These are phyloP conservation scores for Thyatira batis DNA, from an alignment of 2,888 invertebrate species.

Conservation along the genomic window DNA sequence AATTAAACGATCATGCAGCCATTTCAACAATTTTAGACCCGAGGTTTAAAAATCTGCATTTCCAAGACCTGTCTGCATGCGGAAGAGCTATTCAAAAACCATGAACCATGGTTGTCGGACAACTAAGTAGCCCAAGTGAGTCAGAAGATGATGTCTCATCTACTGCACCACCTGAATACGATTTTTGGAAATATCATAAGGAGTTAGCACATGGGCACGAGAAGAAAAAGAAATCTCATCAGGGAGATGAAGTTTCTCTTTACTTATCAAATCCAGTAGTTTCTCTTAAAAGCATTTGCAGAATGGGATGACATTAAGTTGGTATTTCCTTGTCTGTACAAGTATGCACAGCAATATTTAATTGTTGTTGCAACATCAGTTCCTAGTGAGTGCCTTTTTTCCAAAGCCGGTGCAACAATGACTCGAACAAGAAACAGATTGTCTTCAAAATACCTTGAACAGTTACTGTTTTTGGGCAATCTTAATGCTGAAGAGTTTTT, in stretches of 20 bases:
- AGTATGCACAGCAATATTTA: constrained; percentile 39
- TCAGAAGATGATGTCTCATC: constrained; percentile 34
- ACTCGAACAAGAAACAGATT: too few relatives aligned
- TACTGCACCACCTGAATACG: constrained; percentile 26
- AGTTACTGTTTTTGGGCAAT: too few relatives aligned
- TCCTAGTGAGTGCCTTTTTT: too few relatives aligned
- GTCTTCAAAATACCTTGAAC: too few relatives aligned
- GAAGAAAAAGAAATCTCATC: constrained; percentile 21
- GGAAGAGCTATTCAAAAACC: constrained; percentile 26
- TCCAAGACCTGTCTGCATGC: too few relatives aligned
- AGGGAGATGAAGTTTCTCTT: constrained; percentile 21
- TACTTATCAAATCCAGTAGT: constrained; percentile 30
- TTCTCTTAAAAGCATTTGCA: constrained; percentile 31
- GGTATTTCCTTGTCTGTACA: constrained; percentile 15
- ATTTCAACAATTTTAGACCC: too few relatives aligned
- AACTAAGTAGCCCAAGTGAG: constrained; percentile 11
- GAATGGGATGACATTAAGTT: constrained; percentile 35
- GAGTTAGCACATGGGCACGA: constrained; percentile 30
- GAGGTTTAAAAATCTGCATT: too few relatives aligned
- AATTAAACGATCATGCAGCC: too few relatives aligned
- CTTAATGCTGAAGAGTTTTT: too few relatives aligned
- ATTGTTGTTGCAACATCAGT: too few relatives aligned
- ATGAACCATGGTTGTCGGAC: constrained; percentile 21
- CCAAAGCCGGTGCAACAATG: too few relatives aligned
- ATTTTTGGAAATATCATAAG: constrained; percentile 40